Percentiles rank a stretch among this genome's conserved stretches.
Conservation (phyloP, 2,797 vertebrate species). For the Anolis apletophallus region DNA sequence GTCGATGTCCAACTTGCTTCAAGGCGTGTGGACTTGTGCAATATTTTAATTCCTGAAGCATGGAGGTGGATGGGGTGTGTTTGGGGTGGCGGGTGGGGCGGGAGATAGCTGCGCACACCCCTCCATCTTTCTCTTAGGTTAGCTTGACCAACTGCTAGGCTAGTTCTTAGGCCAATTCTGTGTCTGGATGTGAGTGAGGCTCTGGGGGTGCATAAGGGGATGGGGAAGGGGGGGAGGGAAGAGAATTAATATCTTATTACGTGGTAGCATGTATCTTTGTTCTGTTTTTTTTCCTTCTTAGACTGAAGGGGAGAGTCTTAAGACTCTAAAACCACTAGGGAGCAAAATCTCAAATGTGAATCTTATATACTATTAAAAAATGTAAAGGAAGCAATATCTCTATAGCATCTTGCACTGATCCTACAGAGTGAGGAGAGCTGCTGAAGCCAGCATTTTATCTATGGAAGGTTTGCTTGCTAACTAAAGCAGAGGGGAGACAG, state of each 20-base stretch:
- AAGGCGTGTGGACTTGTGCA: constrained; percentile 38
- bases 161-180: not conserved
- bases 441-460: not conserved
- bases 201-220: not conserved
- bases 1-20: not conserved
- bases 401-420: constrained; percentile 82
- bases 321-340: constrained; percentile 40
- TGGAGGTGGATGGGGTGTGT: not conserved
- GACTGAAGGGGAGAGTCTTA: constrained; percentile 4
- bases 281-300: constrained; percentile 28
- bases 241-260: not conserved
- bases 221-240: not conserved
- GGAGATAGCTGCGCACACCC: not conserved
- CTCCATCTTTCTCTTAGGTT: not conserved
- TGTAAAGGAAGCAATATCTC: constrained; percentile 87
- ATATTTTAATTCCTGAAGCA: constrained; percentile 18
- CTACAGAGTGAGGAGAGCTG: not conserved
- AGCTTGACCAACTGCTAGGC: not conserved
- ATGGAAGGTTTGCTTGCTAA: not conserved
- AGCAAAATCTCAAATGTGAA: constrained; percentile 71
- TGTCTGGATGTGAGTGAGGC: no score
- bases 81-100: not conserved
- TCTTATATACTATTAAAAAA: constrained; percentile 75
- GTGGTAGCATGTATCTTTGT: not conserved
- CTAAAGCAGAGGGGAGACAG: not conserved